A percentile compares a stretch with the other conserved stretches of the same genome.
Evolutionary conservation across 2,888 invertebrate species (phyloP).

Genomic region (Temnothorax rugatulus): DNA sequence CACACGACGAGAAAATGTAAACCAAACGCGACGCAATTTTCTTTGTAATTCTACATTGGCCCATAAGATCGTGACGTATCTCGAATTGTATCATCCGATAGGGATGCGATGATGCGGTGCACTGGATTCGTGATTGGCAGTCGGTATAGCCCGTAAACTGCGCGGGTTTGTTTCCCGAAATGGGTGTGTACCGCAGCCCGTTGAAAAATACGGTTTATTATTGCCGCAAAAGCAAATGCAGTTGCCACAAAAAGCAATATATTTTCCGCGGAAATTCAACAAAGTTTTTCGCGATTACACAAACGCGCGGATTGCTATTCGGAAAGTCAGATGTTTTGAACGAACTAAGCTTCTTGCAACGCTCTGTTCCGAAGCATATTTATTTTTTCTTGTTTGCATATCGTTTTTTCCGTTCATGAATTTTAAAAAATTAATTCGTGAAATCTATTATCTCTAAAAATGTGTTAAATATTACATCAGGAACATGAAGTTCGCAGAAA

Average conservation of each 20-base stretch:
- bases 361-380: background rate
- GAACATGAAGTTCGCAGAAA: background rate
- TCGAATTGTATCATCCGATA: slow-evolving; percentile 15
- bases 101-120: background rate
- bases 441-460: background rate
- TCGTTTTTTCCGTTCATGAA: background rate
- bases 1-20: slow-evolving; percentile 24
- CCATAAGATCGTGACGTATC: slow-evolving; percentile 23
- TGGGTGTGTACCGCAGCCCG: background rate
- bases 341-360: background rate
- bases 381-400: background rate
- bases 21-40: background rate
- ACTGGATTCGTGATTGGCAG: slow-evolving; percentile 29
- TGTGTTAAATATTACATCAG: background rate
- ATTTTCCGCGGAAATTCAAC: slow-evolving; percentile 17
- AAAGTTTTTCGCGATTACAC: slow-evolving; percentile 24
- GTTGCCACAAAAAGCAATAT: slow-evolving; percentile 32
- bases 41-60: slow-evolving; percentile 30
- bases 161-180: slow-evolving; percentile 20
- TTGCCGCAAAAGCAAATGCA: slow-evolving; percentile 48
- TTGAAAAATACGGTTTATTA: slow-evolving; percentile 52
- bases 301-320: slow-evolving; percentile 1
- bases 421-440: background rate
- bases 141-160: slow-evolving; percentile 6
- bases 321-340: slow-evolving; percentile 25